These are phyloP conservation scores for Pseudobourletiella spinata DNA, from an alignment of 1,140 invertebrate species.

Conservation along the genomic window DNA sequence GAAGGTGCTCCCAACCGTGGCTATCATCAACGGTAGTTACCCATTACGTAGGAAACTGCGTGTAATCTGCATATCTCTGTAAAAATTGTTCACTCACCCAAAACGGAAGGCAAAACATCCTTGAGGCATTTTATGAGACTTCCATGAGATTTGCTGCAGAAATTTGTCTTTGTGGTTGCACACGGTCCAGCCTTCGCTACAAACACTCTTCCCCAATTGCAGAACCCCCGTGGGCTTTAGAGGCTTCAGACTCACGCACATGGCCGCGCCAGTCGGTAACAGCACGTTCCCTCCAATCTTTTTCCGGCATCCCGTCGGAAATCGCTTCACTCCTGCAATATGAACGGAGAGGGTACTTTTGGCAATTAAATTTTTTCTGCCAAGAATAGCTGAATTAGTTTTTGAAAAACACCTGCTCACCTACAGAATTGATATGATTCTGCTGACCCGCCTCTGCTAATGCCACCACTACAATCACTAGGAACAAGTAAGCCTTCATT, in stretches of 20 bases:
- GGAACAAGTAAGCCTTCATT: neutral
- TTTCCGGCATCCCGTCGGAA: slow-evolving; percentile 17
- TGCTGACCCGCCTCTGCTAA: neutral
- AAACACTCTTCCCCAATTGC: slow-evolving; percentile 14
- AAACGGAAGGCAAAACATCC: slow-evolving; percentile 19
- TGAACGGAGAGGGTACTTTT: neutral
- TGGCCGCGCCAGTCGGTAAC: neutral
- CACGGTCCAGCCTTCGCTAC: slow-evolving; percentile 14
- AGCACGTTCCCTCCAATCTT: slow-evolving; percentile 12
- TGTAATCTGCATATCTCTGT: too few species aligned
- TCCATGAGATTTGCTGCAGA: slow-evolving; percentile 15
- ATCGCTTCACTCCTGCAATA: neutral
- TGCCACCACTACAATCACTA: neutral
- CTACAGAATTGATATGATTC: slow-evolving; percentile 5
- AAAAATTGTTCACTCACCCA: slow-evolving; percentile 19
- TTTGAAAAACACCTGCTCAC: neutral
- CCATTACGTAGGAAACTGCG: too few species aligned
- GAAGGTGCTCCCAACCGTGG: too few species aligned
- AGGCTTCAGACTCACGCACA: slow-evolving; percentile 17
- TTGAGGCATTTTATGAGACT: slow-evolving; percentile 16
- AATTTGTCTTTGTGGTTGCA: slow-evolving; percentile 17
- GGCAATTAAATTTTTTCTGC: neutral
- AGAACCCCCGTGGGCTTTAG: slow-evolving; percentile 17
- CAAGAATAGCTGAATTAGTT: neutral
- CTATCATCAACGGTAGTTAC: too few species aligned